Percentiles rank a stretch among this genome's conserved stretches.
Evolutionary conservation across 2,888 invertebrate species (phyloP).

Genomic region (Drosophila parthenogenetica): DNA sequence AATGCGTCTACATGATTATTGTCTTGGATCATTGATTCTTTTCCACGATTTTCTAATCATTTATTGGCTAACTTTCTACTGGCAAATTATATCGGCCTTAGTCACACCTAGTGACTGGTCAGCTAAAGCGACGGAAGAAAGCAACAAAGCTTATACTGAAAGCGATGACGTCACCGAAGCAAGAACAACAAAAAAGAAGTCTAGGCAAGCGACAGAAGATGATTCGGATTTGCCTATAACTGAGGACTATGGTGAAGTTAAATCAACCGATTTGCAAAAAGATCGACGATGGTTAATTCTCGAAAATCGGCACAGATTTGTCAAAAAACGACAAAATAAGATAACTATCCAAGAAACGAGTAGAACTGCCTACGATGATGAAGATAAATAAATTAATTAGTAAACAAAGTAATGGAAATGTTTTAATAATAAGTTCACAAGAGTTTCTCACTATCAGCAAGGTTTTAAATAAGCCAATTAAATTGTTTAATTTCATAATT

Average conservation of each 20-base stretch:
- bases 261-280: background rate
- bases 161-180: background rate
- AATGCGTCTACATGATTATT: constrained; percentile 64
- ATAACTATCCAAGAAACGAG: no score
- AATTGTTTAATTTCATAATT: background rate
- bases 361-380: background rate
- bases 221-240: constrained; percentile 3
- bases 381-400: background rate
- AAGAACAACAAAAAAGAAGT: no score
- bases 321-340: background rate
- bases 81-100: constrained; percentile 36
- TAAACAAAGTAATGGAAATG: background rate
- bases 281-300: background rate
- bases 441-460: background rate
- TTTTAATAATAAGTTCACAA: background rate
- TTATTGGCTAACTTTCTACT: constrained; percentile 52
- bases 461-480: no score
- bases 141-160: no score
- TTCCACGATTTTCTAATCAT: constrained; percentile 67
- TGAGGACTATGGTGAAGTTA: constrained; percentile 18
- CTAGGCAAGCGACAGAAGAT: background rate
- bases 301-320: background rate
- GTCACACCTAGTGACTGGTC: constrained; percentile 33
- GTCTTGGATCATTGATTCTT: constrained; percentile 64
- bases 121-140: background rate